These are phyloP conservation scores for Drosophila subsilvestris DNA, from an alignment of 2,888 invertebrate genomes.

Conservation along the genomic window DNA sequence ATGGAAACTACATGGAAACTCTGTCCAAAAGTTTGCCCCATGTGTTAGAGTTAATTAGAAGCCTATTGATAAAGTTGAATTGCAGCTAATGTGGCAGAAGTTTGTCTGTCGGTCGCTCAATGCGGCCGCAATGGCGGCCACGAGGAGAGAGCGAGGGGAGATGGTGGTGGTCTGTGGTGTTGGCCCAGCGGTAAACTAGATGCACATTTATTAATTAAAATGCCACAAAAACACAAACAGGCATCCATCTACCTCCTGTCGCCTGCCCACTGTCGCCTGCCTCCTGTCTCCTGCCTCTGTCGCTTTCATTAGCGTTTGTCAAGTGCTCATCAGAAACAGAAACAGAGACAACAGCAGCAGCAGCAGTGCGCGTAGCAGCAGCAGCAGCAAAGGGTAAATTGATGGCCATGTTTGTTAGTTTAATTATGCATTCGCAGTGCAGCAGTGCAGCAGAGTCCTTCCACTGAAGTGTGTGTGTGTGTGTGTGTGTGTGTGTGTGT, in stretches of 20 bases:
- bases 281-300: slow-evolving; percentile 1
- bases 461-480: slow-evolving; percentile 16
- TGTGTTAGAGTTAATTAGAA: slow-evolving; percentile 68
- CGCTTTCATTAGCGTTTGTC: slow-evolving; percentile 52
- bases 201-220: slow-evolving; percentile 71
- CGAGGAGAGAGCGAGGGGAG: neutral
- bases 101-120: slow-evolving; percentile 17
- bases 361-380: no score
- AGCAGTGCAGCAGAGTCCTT: neutral
- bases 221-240: slow-evolving; percentile 64
- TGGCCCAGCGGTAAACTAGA: slow-evolving; percentile 36
- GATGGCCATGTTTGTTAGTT: slow-evolving; percentile 63
- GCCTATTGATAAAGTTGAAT: slow-evolving; percentile 69
- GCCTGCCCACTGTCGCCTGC: no score
- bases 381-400: slow-evolving; percentile 15
- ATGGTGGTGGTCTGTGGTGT: slow-evolving; percentile 25
- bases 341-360: neutral
- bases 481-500: slow-evolving; percentile 9
- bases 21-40: slow-evolving; percentile 7
- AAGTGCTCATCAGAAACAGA: slow-evolving; percentile 48
- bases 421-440: slow-evolving; percentile 57
- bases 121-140: neutral
- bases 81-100: slow-evolving; percentile 54
- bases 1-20: neutral
- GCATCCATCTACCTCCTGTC: slow-evolving; percentile 6